phyloP scores from a whole-genome alignment of 2,888 invertebrate genomes.

The Danaus chrysippus region DNA sequence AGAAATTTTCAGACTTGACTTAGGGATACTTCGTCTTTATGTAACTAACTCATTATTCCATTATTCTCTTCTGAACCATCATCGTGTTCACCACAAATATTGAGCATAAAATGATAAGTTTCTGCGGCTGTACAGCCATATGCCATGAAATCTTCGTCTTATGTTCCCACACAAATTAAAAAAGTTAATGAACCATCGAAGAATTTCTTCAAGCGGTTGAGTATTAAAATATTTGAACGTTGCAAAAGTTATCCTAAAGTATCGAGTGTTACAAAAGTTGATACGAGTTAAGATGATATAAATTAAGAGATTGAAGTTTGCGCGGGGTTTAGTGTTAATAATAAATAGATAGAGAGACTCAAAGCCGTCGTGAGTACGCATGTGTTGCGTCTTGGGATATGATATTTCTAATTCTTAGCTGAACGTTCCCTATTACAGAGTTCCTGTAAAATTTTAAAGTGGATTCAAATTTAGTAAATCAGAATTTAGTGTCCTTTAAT shows the following conservation, averaged over 20 bases:
- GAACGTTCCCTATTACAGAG: neutral
- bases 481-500: no score
- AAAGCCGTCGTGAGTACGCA: no score
- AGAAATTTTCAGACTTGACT: no score
- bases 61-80: no score
- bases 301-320: conserved; percentile 42
- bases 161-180: neutral
- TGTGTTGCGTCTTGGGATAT: no score
- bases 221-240: conserved; percentile 13
- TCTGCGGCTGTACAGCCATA: no score
- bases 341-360: conserved; percentile 45
- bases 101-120: no score
- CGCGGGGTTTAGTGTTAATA: conserved; percentile 41
- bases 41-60: no score
- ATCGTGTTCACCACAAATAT: no score
- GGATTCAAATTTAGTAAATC: no score
- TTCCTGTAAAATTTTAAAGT: neutral
- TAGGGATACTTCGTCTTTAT: no score
- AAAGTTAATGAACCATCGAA: neutral
- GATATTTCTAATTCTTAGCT: conserved; percentile 19
- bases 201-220: neutral
- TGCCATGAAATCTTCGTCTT: neutral
- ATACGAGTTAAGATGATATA: conserved; percentile 43
- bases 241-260: conserved; percentile 21
- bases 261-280: conserved; percentile 31